Percentiles rank a stretch among this genome's conserved stretches.
Conservation (phyloP, 92 coral and sea anemone species). For the Parazoanthus swiftii region DNA sequence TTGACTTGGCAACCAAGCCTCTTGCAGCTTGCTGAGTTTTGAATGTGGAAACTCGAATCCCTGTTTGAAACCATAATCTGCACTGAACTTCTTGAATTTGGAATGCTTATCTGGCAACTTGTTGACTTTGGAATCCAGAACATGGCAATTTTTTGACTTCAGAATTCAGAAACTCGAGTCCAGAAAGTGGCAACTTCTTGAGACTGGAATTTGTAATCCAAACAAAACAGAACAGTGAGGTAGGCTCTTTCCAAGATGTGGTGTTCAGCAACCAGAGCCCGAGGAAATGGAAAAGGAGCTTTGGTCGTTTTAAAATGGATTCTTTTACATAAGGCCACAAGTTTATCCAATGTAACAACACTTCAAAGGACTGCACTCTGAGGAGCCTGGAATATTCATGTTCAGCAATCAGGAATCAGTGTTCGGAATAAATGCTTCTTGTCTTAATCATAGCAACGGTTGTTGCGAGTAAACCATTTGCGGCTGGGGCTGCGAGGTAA, state of each 20-base stretch:
- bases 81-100: no score
- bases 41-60: background rate
- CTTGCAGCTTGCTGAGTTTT: background rate
- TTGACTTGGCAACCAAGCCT: background rate
- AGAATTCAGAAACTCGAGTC: background rate
- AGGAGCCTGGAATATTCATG: background rate
- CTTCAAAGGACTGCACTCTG: background rate
- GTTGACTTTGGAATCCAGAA: background rate
- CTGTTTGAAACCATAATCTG: background rate
- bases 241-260: background rate
- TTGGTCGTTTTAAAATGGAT: background rate
- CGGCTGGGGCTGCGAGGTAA: constrained; percentile 71
- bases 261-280: background rate
- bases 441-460: constrained; percentile 59
- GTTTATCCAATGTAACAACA: no score
- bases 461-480: constrained; percentile 87
- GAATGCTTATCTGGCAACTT: background rate
- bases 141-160: no score
- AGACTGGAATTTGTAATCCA: background rate
- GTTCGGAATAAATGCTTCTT: background rate
- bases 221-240: background rate
- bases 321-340: background rate
- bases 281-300: background rate
- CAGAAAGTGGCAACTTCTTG: background rate
- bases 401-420: background rate